Percentiles rank a stretch among this genome's conserved stretches.
Evolutionary conservation across 2,888 invertebrate species (phyloP).

Genomic region (Pseudococcus longispinus): DNA sequence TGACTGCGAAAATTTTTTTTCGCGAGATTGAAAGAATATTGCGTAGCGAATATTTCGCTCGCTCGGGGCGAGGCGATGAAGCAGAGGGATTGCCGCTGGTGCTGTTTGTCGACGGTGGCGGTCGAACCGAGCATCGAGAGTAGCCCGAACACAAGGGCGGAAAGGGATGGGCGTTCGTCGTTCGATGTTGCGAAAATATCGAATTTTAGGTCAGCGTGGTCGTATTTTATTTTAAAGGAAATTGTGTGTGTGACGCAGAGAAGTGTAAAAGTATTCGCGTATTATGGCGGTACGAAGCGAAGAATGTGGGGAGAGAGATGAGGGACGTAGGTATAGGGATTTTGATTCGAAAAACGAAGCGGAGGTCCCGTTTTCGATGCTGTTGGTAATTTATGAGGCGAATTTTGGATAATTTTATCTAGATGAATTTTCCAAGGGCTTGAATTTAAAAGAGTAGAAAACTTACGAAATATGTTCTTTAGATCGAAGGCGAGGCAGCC

Average conservation of each 20-base stretch:
- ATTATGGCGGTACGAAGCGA: neutral
- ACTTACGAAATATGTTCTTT: no score
- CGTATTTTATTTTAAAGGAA: neutral
- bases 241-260: neutral
- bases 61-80: neutral
- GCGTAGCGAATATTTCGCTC: neutral
- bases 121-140: neutral
- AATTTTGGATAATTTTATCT: no score
- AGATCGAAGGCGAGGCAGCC: no score
- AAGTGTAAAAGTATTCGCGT: neutral
- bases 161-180: neutral
- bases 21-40: neutral
- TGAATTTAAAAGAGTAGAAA: no score
- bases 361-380: no score
- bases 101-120: neutral
- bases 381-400: no score
- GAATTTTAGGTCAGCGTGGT: conserved; percentile 11
- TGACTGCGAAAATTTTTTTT: neutral
- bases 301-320: neutral
- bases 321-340: neutral
- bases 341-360: no score
- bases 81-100: neutral
- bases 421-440: no score
- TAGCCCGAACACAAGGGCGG: neutral
- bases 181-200: conserved; percentile 16